Evolutionary conservation across 2,797 vertebrate species (phyloP).

Genomic region (Poliocrania exsul): DNA sequence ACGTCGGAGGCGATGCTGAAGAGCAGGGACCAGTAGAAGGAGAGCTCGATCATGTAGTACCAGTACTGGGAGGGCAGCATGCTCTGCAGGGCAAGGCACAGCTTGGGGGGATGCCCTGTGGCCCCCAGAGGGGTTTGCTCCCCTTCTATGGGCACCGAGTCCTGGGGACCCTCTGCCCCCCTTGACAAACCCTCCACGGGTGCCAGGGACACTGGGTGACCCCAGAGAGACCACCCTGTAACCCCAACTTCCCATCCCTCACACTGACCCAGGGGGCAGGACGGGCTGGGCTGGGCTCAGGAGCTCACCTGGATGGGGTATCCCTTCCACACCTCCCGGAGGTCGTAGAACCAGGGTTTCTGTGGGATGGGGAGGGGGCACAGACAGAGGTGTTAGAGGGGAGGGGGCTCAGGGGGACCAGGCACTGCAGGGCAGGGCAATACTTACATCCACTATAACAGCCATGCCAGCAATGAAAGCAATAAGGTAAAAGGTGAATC

Average conservation of each 20-base stretch:
- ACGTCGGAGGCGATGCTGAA: conserved; percentile 94
- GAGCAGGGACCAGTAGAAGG: conserved; percentile 92
- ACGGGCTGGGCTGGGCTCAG: accelerated
- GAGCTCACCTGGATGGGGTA: conserved; percentile 90
- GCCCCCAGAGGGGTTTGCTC: background rate
- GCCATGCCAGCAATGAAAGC: conserved; percentile 94
- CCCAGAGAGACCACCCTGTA: background rate
- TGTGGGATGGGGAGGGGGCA: conserved; percentile 24
- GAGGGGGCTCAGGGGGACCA: accelerated
- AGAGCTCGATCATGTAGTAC: conserved; percentile 93
- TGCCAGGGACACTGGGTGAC: no score
- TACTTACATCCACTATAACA: conserved; percentile 93
- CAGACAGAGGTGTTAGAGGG: conserved; percentile 3
- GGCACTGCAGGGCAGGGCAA: accelerated
- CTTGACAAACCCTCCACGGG: accelerated
- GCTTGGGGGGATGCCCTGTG: background rate
- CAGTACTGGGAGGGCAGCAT: conserved; percentile 90
- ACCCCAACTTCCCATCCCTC: background rate
- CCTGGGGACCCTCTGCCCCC: background rate
- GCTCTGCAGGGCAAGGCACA: conserved; percentile 74
- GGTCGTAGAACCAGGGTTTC: conserved; percentile 95
- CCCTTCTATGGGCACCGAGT: background rate
- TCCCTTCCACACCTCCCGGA: conserved; percentile 91
- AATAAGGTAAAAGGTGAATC: conserved; percentile 97
- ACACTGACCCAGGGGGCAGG: background rate